A percentile compares a stretch with the other conserved stretches of the same genome.
Conservation (phyloP, 2,113 vertebrate genomes). For the Gobius niger region DNA sequence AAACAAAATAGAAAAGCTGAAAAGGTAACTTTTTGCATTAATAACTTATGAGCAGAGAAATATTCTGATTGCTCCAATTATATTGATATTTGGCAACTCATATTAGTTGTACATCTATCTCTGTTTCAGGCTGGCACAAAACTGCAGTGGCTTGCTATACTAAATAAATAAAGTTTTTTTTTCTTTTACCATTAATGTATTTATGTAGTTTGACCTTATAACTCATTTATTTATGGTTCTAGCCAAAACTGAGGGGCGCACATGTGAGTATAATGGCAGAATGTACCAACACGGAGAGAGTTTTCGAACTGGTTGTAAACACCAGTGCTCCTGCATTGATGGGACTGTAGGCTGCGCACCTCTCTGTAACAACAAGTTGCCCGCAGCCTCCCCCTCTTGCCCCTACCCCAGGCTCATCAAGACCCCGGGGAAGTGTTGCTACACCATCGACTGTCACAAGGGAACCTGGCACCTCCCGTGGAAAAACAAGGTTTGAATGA, state of each 20-base stretch:
- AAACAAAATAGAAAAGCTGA: too few species aligned
- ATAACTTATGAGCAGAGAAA: too few species aligned
- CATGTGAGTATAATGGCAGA: constrained; percentile 75
- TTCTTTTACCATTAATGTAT: too few species aligned
- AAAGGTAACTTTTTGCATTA: too few species aligned
- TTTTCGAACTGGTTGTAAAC: constrained; percentile 77
- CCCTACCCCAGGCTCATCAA: constrained; percentile 70
- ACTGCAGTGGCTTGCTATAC: too few species aligned
- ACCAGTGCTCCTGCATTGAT: constrained; percentile 81
- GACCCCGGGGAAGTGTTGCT: constrained; percentile 75
- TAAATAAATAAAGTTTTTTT: too few species aligned
- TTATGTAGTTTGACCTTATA: too few species aligned
- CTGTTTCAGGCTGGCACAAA: too few species aligned
- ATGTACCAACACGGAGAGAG: constrained; percentile 80
- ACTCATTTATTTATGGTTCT: not conserved
- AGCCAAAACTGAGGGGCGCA: constrained; percentile 77
- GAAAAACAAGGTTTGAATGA: not conserved
- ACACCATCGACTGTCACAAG: constrained; percentile 69
- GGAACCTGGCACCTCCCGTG: constrained; percentile 52
- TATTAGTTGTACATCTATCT: too few species aligned
- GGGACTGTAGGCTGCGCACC: constrained; percentile 77
- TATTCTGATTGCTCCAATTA: too few species aligned
- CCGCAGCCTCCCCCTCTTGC: constrained; percentile 64
- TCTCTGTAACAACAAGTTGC: constrained; percentile 71
- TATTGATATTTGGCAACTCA: too few species aligned